Evolutionary conservation across 2,888 invertebrate genomes (phyloP).

Genomic region (Melipona beecheii): DNA sequence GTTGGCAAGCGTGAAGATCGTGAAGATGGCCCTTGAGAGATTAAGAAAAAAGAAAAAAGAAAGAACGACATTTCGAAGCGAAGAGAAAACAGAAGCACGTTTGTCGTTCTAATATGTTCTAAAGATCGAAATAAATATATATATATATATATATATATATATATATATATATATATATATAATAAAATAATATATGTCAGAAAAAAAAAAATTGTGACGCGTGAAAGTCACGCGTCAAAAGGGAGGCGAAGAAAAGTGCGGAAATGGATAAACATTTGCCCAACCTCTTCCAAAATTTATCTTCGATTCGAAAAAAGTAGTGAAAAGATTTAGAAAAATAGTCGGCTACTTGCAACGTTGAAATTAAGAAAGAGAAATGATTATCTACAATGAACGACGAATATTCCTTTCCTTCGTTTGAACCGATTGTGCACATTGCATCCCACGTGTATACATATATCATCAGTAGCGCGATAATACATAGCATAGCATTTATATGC

Average conservation of each 20-base stretch:
- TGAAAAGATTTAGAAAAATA: neutral
- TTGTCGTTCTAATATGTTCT: constrained; percentile 9
- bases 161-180: too few relatives aligned
- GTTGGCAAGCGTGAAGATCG: too few relatives aligned
- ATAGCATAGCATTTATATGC: too few relatives aligned
- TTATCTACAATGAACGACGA: neutral
- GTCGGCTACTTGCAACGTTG: neutral
- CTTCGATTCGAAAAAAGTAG: neutral
- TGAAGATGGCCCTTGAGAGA: too few relatives aligned
- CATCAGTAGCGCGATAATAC: too few relatives aligned
- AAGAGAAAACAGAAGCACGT: constrained; percentile 45
- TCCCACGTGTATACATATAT: neutral
- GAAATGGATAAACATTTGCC: neutral
- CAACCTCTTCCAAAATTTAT: neutral
- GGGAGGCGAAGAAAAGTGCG: constrained; percentile 14
- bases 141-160: too few relatives aligned
- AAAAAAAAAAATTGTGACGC: constrained; percentile 38
- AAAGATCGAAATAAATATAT: constrained; percentile 34
- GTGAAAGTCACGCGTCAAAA: constrained; percentile 42
- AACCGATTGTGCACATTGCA: constrained; percentile 1
- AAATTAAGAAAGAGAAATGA: neutral
- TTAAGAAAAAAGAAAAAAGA: neutral
- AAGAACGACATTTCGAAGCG: constrained; percentile 28
- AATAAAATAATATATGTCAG: too few relatives aligned
- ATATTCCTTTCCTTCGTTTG: constrained; percentile 27